Evolutionary conservation across 2,113 vertebrate genomes (phyloP), one percentile per base, ranked within the genome.

Genomic region (Machaerirhynchus nigripectus): DNA sequence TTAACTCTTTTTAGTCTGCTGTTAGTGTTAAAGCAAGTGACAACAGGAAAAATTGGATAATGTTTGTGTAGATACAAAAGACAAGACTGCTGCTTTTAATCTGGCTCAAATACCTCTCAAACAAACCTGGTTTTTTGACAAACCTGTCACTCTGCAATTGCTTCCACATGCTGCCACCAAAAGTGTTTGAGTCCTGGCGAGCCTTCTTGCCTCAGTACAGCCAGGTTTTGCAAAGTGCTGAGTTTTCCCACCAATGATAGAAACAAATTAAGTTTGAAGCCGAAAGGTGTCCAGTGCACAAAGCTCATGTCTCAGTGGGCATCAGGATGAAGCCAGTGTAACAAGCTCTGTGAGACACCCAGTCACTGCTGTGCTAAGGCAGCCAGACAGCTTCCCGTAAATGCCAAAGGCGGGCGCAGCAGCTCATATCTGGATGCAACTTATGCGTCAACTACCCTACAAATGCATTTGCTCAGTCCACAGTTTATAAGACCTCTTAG

Each of bases 241-340:
- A 61, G 33, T 82, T 93, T 87, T 82, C 57, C 40, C 78, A 90
- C 52, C 61, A 49, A 63, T 55, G 57, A 76, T 42, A 89, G 69
- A 97, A 94, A 75, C 21, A 70, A 89, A 91, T 84, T 55, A 52
- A 71, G 63, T 79, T 68, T 60, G 61, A 76, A 95, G 78, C 77
- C 65, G 47, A 63, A 44, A 79, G 61, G 31, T 68, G 44, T 57
- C 57, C 80, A 79, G 42, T 49, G 53, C 31, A 46, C 2, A 2
- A 18, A 24, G 49, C 49, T 91, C 27, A 1, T 16, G 35, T 87
- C 77, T 93, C 89, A 18, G 0, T 18, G 27, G 1, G 0, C 39
- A 22, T 50, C 52, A 35, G 44, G 77, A 67, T 78, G 77, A 69
- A 75, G 55, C 39, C 5, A 2, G 20, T n/a, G n/a, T 46, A 74